These are phyloP conservation scores for Drosophila kambysellisi DNA, from an alignment of 2,888 invertebrate species.

Conservation along the genomic window DNA sequence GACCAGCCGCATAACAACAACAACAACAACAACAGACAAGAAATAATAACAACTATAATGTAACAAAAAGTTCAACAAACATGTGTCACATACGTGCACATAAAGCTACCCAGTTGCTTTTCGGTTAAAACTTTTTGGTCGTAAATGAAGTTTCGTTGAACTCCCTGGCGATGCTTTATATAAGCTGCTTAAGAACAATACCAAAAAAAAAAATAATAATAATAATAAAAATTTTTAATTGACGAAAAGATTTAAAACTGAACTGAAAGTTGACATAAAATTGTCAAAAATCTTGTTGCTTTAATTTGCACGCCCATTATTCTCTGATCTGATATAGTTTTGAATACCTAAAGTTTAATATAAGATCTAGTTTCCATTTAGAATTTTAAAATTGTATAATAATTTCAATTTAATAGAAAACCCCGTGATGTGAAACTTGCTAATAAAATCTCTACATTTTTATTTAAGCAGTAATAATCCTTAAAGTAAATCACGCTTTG, in stretches of 20 bases:
- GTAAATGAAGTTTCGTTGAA: conserved; percentile 17
- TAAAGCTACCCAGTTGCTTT: conserved; percentile 22
- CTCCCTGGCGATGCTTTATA: neutral
- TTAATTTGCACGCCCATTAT: neutral
- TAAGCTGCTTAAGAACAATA: conserved; percentile 3
- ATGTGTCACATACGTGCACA: conserved; percentile 43
- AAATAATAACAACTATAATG: conserved; percentile 25
- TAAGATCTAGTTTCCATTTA: too few species aligned
- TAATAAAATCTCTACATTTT: neutral
- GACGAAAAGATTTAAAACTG: neutral
- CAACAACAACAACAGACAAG: conserved; percentile 17
- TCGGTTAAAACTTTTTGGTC: conserved; percentile 18
- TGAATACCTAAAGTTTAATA: too few species aligned
- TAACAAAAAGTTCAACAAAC: conserved; percentile 41
- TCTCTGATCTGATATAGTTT: too few species aligned
- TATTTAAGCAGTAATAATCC: neutral
- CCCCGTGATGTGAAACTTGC: neutral
- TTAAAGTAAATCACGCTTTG: neutral
- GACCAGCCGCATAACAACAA: conserved; percentile 49
- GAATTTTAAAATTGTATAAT: neutral
- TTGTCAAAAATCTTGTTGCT: neutral
- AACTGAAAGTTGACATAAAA: neutral
- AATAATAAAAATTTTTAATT: neutral
- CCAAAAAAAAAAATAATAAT: neutral
- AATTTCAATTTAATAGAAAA: neutral